Conservation (phyloP, 2,113 vertebrate species). For the Python bivittatus region DNA sequence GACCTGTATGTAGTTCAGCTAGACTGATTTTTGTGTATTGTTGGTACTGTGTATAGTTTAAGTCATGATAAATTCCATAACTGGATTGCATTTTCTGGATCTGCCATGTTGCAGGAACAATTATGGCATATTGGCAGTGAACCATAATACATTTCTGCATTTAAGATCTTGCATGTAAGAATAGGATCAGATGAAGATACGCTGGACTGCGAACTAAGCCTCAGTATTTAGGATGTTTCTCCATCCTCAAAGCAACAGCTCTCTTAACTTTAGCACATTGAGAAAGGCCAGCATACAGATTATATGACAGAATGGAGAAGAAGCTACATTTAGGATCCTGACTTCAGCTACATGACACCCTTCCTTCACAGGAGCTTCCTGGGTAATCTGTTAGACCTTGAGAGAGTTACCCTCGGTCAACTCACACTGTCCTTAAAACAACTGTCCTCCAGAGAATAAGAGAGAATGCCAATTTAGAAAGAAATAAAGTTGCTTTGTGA, state of each 20-base stretch:
- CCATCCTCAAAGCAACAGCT: neutral
- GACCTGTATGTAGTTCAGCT: neutral
- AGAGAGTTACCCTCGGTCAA: slow-evolving; percentile 41
- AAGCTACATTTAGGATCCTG: slow-evolving; percentile 63
- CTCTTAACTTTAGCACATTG: slow-evolving; percentile 28
- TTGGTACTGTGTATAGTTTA: neutral
- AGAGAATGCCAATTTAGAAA: neutral
- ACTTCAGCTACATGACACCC: slow-evolving; percentile 59
- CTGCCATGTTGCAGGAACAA: neutral
- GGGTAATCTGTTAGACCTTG: slow-evolving; percentile 62
- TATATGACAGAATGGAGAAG: slow-evolving; percentile 50
- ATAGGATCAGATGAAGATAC: neutral
- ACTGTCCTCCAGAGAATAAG: neutral
- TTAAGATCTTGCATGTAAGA: neutral
- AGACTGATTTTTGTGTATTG: neutral
- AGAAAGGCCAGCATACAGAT: slow-evolving; percentile 1
- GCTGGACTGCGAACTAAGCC: neutral
- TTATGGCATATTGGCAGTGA: neutral
- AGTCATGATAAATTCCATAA: neutral
- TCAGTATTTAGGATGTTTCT: slow-evolving; percentile 32
- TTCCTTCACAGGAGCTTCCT: slow-evolving; percentile 50
- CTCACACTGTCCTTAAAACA: slow-evolving; percentile 39
- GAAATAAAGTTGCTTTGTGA: neutral
- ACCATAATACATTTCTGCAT: neutral
- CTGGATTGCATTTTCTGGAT: neutral